These are phyloP conservation scores for Ptychadena robeensis DNA, from an alignment of 2,797 vertebrate genomes.

Conservation along the genomic window DNA sequence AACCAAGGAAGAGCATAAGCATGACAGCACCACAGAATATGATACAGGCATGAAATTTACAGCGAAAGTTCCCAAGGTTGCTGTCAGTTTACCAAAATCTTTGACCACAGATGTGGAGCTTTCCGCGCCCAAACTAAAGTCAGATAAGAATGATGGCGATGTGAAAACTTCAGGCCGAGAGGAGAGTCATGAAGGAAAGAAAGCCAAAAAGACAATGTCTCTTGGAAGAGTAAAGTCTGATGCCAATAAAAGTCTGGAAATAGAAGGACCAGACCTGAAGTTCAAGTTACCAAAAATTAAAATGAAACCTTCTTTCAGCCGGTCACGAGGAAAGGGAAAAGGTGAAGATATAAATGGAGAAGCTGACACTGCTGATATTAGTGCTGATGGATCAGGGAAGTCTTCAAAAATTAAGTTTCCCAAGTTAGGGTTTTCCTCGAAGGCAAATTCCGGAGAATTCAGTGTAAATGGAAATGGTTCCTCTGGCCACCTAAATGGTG, in stretches of 20 bases:
- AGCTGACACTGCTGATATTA: slow-evolving; percentile 33
- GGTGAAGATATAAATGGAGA: slow-evolving; percentile 62
- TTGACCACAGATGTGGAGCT: slow-evolving; percentile 55
- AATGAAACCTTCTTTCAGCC: slow-evolving; percentile 73
- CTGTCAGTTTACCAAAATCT: slow-evolving; percentile 74
- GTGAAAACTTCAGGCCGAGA: slow-evolving; percentile 57
- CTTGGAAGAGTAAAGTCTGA: slow-evolving; percentile 71
- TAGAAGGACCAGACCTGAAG: slow-evolving; percentile 62
- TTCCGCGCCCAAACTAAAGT: slow-evolving; percentile 44
- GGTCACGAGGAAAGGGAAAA: slow-evolving; percentile 70
- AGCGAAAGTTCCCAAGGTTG: slow-evolving; percentile 81
- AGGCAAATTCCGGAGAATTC: slow-evolving; percentile 65
- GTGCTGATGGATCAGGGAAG: slow-evolving; percentile 65
- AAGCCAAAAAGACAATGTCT: slow-evolving; percentile 78
- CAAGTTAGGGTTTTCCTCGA: slow-evolving; percentile 74
- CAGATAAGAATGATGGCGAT: slow-evolving; percentile 45
- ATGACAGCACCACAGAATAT: slow-evolving; percentile 63
- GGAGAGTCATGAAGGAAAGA: slow-evolving; percentile 66
- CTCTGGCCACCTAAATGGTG: slow-evolving; percentile 64
- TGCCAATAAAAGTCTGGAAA: slow-evolving; percentile 38
- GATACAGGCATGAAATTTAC: slow-evolving; percentile 69
- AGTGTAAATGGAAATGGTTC: slow-evolving; percentile 50
- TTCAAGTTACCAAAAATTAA: slow-evolving; percentile 71
- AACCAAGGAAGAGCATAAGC: slow-evolving; percentile 64
- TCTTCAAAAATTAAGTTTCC: slow-evolving; percentile 73